Base-by-base conservation (phyloP, 2,888 invertebrate species). In the Diaprepes abbreviatus region DNA sequence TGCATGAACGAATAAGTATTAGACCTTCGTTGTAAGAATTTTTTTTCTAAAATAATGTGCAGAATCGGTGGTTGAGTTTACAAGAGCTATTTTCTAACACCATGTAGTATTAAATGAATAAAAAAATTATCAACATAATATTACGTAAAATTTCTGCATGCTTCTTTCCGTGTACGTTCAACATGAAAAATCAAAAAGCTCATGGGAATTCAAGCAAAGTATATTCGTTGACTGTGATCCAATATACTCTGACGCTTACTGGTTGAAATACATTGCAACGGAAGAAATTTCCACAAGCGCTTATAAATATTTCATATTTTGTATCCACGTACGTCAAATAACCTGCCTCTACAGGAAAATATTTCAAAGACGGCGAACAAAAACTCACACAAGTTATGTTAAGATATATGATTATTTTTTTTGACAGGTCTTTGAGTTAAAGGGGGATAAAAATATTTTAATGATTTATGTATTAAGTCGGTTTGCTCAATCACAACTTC, bases 281-380 rank as follows among this genome's bases (percentile, higher is more conserved):
- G n/a, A 43, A 4, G 14, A n/a, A 9, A 43, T 43, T 43, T 43
- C 19, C 2, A n/a, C n/a, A 43, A 43, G 43, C 43, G 10, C 9
- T 21, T 43, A 43, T 43, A 19, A 43, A 43, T 43, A 43, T 43
- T 43, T 43, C 43, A 43, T 43, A 43, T 43, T 43, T 43, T 43
- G 21, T 10, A 43, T 9, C 21, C 14, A 17, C 43, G 43, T 21
- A 43, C 43, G 43, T 21, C 43, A 43, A 43, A 43, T 43, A 43
- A 43, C 19, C 43, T 43, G 43, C 17, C 43, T 43, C 17, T 43
- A 43, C 19, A 43, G 10, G 19, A 43, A 43, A 17, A 10, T 43
- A 43, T 43, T 19, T 43, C 19, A 9, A 43, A 43, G 43, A 10
- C 6, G 43, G 7, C 19, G 17, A 19, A 19, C 43, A 43, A 43